Evolutionary conservation across 2,888 invertebrate species (phyloP), one percentile per base, ranked within the genome.

Genomic region (Torymus tubicola): DNA sequence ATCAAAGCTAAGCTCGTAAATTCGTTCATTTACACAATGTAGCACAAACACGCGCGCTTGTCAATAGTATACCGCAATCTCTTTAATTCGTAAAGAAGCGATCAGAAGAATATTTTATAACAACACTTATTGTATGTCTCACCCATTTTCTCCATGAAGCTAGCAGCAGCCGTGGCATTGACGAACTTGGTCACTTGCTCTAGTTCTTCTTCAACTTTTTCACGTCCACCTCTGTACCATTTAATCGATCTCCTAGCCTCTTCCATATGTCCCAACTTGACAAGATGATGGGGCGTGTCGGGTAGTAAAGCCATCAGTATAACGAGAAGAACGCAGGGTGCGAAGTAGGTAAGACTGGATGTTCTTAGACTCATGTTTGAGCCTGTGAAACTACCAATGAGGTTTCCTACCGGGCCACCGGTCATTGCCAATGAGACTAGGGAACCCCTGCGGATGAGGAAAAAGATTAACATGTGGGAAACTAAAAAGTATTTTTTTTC

Each of bases 371-470:
- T 83, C 14, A 88, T 81, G 58, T 86, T 85, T 14, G 88, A 86
- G 2, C 90, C 90, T 75, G 89, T 85, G 21, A 86, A 63, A 64
- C 86, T 87, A 16, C 87, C 90, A 1, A 89, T 14, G 3, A 89
- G 69, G 13, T 83, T 87, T 2, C 90, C 90, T 0, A 88, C 58
- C 0, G 88, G 85, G 14, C 87, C 76, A 0, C 88, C 89, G 55
- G 86, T 88, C 14, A 86, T 82, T 50, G 87, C 86, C 2, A 88
- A 63, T 0, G 86, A 83, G 0, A 89, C 86, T 13, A 90, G 67
- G 0, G 87, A 85, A 4, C 90, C 90, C 0, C 90, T 81, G 3
- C 24, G 14, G 0, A 42, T 52, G 14, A 8, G 64, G 8, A 73
- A 0, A 52, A 12, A 24, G 1, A 24, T 53, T 52, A 3, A 3